Base-by-base conservation (phyloP, 2,113 vertebrate species). In the Rallus limicola region DNA sequence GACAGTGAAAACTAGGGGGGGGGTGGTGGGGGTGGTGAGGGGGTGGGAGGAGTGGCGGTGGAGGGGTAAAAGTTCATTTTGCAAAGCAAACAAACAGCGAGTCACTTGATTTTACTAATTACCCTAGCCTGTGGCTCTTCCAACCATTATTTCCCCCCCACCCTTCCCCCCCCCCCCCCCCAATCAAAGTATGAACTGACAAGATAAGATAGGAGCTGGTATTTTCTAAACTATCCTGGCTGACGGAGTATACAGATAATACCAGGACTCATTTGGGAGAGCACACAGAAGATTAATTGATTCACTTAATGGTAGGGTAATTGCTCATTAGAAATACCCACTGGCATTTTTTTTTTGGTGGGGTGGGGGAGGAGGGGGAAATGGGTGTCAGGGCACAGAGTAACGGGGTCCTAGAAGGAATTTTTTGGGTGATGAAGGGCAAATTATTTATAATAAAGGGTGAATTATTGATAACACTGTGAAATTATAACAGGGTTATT, bases 51-150 rank as follows among this genome's bases (percentile, higher is more conserved):
- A 90, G 82, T 42, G 90, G 86, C 2, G 0, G 71, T 93, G 92
- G 92, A 94, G 93, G 95, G 96, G 95, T 92, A 96, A 96, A 97
- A 95, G 92, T 97, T 97, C 93, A 93, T 97, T 95, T 91, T 55
- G 92, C 82, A 96, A 65, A 92, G 92, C 95, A 97, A 97, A 96
- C 90, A 97, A 97, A 97, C 64, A 91, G 79, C 70, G 16, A 92
- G 92, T 90, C 96, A 97, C 97, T 90, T 72, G 90, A 95, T 96
- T 96, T 91, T 96, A 95, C 96, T 98, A 97, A 98, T 98, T 97
- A 97, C 93, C 96, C 92, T 89, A 62, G 38, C 88, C 96, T 95
- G 88, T 85, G 94, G 62, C 95, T 86, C 63, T 86, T 38, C 10
- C 83, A 33, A 56, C 75, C 95, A 91, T 90, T 58, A 90, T 87